Evolutionary conservation across 2,888 invertebrate species (phyloP).

Genomic region (Stenolophus ochropezus): DNA sequence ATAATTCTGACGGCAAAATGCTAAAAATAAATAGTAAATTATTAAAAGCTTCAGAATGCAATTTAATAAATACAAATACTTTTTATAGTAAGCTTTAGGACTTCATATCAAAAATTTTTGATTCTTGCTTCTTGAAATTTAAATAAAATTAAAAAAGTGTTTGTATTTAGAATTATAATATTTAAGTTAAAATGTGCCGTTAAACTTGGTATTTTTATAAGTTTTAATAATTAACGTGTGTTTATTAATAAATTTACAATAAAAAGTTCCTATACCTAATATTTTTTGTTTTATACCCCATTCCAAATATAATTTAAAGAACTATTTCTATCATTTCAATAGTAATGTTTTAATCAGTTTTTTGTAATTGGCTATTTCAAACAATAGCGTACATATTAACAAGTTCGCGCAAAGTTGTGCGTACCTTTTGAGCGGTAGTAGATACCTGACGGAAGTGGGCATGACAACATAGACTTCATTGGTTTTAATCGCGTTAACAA

Average conservation of each 20-base stretch:
- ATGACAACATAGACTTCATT: slow-evolving; percentile 88
- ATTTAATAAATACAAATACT: neutral
- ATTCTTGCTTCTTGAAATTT: no score
- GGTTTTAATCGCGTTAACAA: slow-evolving; percentile 86
- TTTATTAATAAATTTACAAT: no score
- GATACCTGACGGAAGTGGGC: slow-evolving; percentile 83
- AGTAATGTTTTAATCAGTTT: no score
- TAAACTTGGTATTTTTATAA: neutral
- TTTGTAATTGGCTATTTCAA: neutral
- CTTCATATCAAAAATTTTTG: no score
- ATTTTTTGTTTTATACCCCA: no score
- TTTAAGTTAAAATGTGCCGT: neutral
- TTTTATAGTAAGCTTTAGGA: no score
- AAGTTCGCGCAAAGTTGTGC: neutral
- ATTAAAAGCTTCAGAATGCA: neutral
- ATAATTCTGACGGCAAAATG: slow-evolving; percentile 84
- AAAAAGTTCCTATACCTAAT: no score
- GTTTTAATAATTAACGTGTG: neutral
- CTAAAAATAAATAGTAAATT: slow-evolving; percentile 71
- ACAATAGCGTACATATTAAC: neutral
- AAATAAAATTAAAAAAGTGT: neutral
- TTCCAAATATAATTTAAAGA: no score
- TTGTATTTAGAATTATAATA: neutral
- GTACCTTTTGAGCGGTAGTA: slow-evolving; percentile 86
- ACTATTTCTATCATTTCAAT: no score